phyloP scores from a whole-genome alignment of 2,888 invertebrate species.

The Sarcophaga rosellei region DNA sequence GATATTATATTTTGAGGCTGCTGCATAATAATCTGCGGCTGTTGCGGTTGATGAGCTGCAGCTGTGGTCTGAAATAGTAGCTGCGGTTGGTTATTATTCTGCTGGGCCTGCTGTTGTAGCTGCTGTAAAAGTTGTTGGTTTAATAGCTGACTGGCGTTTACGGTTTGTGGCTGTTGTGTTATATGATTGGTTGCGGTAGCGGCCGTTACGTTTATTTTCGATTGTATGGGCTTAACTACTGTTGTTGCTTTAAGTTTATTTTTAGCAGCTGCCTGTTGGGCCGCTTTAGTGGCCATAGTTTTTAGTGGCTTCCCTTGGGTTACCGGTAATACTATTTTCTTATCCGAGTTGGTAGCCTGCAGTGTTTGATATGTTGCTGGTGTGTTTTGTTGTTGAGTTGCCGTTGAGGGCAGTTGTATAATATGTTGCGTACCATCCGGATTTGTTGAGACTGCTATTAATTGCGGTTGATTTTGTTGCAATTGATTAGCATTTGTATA shows the following conservation, averaged over 20 bases:
- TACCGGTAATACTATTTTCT: slow-evolving; percentile 76
- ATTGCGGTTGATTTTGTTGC: slow-evolving; percentile 71
- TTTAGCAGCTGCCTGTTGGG: slow-evolving; percentile 74
- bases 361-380: slow-evolving; percentile 73
- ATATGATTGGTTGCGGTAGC: slow-evolving; percentile 30
- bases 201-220: slow-evolving; percentile 73
- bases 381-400: slow-evolving; percentile 57
- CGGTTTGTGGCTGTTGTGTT: slow-evolving; percentile 53
- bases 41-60: slow-evolving; percentile 56
- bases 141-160: slow-evolving; percentile 66
- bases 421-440: slow-evolving; percentile 77
- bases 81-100: slow-evolving; percentile 59
- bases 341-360: slow-evolving; percentile 76
- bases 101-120: slow-evolving; percentile 68
- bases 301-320: slow-evolving; percentile 74
- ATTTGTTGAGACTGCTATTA: slow-evolving; percentile 76
- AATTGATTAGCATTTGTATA: slow-evolving; percentile 42
- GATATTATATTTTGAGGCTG: slow-evolving; percentile 82
- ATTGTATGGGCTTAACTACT: slow-evolving; percentile 76
- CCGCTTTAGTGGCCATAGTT: slow-evolving; percentile 75
- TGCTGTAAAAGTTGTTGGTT: slow-evolving; percentile 69
- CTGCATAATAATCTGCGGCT: slow-evolving; percentile 74
- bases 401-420: slow-evolving; percentile 73
- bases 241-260: slow-evolving; percentile 74
- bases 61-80: slow-evolving; percentile 63